phyloP scores from a whole-genome alignment of 2,113 vertebrate species.

The Acrocephalus arundinaceus region DNA sequence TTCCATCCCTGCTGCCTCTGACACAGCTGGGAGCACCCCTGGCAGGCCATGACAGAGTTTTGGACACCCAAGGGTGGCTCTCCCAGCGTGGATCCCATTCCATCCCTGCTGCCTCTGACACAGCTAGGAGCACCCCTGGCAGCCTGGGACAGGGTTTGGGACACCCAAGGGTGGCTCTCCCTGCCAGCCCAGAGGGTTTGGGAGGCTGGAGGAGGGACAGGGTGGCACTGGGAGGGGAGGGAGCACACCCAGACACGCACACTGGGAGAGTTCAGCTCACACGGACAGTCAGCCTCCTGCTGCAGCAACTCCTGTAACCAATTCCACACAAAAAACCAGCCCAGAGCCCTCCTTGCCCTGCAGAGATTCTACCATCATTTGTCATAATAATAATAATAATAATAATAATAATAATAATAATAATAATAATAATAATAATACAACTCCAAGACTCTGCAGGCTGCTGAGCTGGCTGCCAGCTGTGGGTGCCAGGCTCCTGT shows the following conservation, averaged over 20 bases:
- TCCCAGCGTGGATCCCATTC: too few species aligned
- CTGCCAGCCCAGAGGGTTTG: neutral
- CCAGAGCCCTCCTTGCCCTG: neutral
- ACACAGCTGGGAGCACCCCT: too few species aligned
- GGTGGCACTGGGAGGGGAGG: accelerated
- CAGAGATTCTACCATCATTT: neutral
- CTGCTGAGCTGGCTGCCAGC: neutral
- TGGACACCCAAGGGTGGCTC: too few species aligned
- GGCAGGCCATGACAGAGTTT: too few species aligned
- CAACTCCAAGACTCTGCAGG: neutral
- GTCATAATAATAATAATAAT: too few species aligned
- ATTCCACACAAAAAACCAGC: neutral
- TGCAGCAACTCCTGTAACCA: neutral
- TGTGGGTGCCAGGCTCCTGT: neutral
- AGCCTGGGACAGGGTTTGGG: neutral
- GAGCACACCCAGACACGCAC: neutral
- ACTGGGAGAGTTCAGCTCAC: accelerated
- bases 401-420: too few species aligned
- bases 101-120: too few species aligned
- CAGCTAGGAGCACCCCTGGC: neutral
- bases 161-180: neutral
- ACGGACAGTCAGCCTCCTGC: neutral
- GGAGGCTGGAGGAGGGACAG: neutral
- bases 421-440: too few species aligned
- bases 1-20: too few species aligned